Conservation (phyloP, 2,797 vertebrate species). For the Megaceryle alcyon region DNA sequence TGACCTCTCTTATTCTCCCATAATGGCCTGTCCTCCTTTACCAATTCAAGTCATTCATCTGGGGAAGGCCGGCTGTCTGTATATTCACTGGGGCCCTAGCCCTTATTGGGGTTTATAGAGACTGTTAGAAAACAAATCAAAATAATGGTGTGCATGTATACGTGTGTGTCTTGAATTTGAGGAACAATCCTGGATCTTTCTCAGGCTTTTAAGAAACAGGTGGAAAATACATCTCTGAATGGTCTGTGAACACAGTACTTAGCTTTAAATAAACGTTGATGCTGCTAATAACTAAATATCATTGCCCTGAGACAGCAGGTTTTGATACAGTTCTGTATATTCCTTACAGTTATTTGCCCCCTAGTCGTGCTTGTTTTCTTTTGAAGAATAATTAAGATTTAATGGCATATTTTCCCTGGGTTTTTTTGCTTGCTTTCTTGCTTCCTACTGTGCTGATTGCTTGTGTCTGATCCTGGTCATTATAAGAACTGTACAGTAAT, state of each 20-base stretch:
- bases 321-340: slow-evolving; percentile 64
- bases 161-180: background rate
- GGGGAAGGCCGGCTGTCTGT: background rate
- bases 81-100: background rate
- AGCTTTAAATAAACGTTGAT: slow-evolving; percentile 68
- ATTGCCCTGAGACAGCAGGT: slow-evolving; percentile 73
- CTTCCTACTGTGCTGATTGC: slow-evolving; percentile 80
- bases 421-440: slow-evolving; percentile 78
- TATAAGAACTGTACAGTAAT: slow-evolving; percentile 81
- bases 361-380: slow-evolving; percentile 81
- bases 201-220: slow-evolving; percentile 7
- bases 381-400: slow-evolving; percentile 87
- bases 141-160: background rate
- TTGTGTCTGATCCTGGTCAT: slow-evolving; percentile 80
- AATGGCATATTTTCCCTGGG: slow-evolving; percentile 80
- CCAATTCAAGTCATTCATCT: background rate
- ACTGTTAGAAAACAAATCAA: background rate
- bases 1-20: background rate
- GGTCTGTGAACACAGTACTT: slow-evolving; percentile 29
- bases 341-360: slow-evolving; percentile 78
- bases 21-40: background rate
- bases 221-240: background rate
- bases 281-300: slow-evolving; percentile 62
- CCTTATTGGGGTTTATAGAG: background rate
- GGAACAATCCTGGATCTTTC: background rate